A percentile compares a stretch with the other conserved stretches of the same genome.
phyloP scores from a whole-genome alignment of 2,113 vertebrate species.

The Rhineura floridana region DNA sequence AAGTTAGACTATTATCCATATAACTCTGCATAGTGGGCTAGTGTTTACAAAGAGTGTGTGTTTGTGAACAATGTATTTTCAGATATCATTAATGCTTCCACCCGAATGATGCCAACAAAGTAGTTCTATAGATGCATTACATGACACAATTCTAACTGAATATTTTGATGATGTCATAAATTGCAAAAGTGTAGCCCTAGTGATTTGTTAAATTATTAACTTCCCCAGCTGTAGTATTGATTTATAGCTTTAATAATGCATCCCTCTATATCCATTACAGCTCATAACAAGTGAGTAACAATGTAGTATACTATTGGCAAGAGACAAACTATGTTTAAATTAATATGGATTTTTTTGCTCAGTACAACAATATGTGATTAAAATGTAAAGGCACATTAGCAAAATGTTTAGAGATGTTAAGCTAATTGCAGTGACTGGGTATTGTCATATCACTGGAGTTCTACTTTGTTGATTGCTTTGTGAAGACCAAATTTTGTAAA shows the following conservation, averaged over 20 bases:
- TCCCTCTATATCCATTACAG: background rate
- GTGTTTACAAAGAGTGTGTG: background rate
- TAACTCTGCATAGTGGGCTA: background rate
- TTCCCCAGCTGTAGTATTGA: background rate
- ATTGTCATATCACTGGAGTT: background rate
- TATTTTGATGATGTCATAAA: background rate
- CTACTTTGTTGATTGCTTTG: background rate
- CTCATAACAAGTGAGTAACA: conserved; percentile 8
- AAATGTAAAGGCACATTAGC: background rate
- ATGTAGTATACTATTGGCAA: conserved; percentile 16
- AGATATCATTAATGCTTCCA: background rate
- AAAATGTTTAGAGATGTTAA: conserved; percentile 5
- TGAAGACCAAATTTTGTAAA: background rate
- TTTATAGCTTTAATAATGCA: conserved; percentile 40
- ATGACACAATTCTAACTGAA: conserved; percentile 4
- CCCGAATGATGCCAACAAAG: background rate
- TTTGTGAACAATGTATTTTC: background rate
- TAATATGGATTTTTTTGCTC: conserved; percentile 15
- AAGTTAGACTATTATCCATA: background rate
- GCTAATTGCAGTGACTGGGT: conserved; percentile 3
- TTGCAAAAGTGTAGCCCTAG: background rate
- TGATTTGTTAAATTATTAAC: conserved; percentile 27
- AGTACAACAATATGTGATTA: conserved; percentile 16
- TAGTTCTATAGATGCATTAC: background rate
- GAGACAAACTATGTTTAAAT: conserved; percentile 15